These are phyloP conservation scores for Cyclura pinguis DNA, from an alignment of 2,797 vertebrate genomes.

Conservation along the genomic window DNA sequence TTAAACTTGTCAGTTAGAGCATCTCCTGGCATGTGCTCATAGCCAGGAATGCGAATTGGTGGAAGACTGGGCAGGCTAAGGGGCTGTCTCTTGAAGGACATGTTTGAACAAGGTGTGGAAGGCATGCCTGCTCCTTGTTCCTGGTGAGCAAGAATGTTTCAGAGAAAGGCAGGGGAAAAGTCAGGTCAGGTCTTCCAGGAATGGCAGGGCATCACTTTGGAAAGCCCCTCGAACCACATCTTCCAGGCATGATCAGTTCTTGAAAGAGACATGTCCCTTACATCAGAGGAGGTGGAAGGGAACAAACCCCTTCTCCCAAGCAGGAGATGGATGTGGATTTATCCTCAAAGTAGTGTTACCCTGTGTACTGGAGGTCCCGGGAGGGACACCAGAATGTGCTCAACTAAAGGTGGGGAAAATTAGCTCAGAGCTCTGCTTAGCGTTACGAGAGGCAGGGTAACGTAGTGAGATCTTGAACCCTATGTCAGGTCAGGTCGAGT, in stretches of 20 bases:
- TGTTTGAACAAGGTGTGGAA: conserved; percentile 15
- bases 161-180: conserved; percentile 13
- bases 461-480: too few relatives aligned
- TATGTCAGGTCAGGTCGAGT: too few relatives aligned
- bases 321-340: not conserved
- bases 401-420: too few relatives aligned
- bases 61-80: not conserved
- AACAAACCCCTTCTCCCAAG: not conserved
- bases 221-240: not conserved
- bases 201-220: not conserved
- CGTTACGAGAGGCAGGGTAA: too few relatives aligned
- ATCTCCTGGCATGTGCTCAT: conserved; percentile 8
- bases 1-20: conserved; percentile 6
- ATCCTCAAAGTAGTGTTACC: not conserved
- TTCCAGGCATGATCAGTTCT: conserved; percentile 3
- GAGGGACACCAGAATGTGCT: too few relatives aligned
- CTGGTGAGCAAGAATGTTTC: conserved; percentile 27
- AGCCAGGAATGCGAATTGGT: conserved; percentile 15
- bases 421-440: too few relatives aligned
- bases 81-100: not conserved
- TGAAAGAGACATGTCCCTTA: not conserved
- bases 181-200: conserved; percentile 8
- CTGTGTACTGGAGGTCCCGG: too few relatives aligned
- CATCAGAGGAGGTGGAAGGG: not conserved
- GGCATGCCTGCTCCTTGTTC: conserved; percentile 19